A percentile compares a stretch with the other conserved stretches of the same genome.
Conservation (phyloP, 2,113 vertebrate species). For the Patagioenas fasciata region DNA sequence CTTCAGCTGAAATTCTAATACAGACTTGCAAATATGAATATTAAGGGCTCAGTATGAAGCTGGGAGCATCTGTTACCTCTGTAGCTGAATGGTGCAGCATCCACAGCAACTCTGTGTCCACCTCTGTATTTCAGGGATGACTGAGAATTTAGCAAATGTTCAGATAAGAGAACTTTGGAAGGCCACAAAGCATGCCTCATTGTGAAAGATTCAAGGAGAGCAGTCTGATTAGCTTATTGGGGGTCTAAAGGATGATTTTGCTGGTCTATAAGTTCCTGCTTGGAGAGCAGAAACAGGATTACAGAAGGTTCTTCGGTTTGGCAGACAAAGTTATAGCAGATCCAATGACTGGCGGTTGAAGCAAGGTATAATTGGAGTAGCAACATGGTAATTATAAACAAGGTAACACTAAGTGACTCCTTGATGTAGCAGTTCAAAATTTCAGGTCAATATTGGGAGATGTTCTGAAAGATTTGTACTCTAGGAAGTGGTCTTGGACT, state of each 20-base stretch:
- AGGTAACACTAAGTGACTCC: not conserved
- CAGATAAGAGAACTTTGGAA: not conserved
- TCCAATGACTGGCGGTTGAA: not conserved
- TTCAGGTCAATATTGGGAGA: not conserved
- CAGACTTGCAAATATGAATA: not conserved
- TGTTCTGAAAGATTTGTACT: not conserved
- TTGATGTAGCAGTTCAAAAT: not conserved
- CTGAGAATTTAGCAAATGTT: not conserved
- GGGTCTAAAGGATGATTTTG: not conserved
- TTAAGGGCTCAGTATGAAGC: accelerated
- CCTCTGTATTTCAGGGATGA: not conserved
- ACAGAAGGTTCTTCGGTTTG: not conserved
- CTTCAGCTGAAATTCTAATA: not conserved
- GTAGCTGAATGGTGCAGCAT: not conserved
- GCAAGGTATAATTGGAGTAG: not conserved
- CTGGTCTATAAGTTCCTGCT: not conserved
- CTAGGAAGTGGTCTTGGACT: not conserved
- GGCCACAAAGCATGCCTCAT: accelerated
- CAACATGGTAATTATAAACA: not conserved
- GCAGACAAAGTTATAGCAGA: not conserved
- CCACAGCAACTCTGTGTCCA: not conserved
- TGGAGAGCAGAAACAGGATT: not conserved
- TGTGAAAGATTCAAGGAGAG: not conserved
- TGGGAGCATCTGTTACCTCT: not conserved
- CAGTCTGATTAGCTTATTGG: not conserved